Evolutionary conservation across 2,113 vertebrate species (phyloP).

Genomic region (Formicarius rufipectus): DNA sequence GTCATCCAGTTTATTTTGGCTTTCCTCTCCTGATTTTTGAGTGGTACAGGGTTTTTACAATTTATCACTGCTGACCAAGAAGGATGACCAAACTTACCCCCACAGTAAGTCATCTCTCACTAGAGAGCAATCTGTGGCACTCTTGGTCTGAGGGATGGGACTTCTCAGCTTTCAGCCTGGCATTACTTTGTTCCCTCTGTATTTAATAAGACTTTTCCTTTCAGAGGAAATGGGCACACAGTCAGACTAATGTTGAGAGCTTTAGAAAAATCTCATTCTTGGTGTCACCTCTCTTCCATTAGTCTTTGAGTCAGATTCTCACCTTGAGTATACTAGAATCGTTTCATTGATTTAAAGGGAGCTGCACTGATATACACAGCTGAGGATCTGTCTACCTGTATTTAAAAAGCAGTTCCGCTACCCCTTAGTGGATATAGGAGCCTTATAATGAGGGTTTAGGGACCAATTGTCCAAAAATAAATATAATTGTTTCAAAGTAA

Average conservation of each 20-base stretch:
- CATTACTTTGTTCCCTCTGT: background rate
- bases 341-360: background rate
- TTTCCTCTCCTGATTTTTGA: background rate
- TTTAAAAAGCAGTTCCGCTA: background rate
- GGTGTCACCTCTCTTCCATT: background rate
- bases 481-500: background rate
- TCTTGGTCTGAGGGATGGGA: background rate
- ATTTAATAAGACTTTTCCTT: background rate
- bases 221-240: background rate
- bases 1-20: background rate
- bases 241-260: background rate
- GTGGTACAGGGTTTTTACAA: background rate
- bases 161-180: background rate
- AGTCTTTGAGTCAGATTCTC: constrained; percentile 2
- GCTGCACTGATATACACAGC: background rate
- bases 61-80: background rate
- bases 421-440: background rate
- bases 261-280: constrained; percentile 16
- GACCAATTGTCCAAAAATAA: background rate
- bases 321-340: background rate
- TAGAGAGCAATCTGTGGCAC: background rate
- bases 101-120: background rate
- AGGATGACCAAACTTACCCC: background rate
- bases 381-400: background rate
- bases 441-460: background rate